These are phyloP conservation scores for Rhagonycha fulva DNA, from an alignment of 2,888 invertebrate genomes.

Conservation along the genomic window DNA sequence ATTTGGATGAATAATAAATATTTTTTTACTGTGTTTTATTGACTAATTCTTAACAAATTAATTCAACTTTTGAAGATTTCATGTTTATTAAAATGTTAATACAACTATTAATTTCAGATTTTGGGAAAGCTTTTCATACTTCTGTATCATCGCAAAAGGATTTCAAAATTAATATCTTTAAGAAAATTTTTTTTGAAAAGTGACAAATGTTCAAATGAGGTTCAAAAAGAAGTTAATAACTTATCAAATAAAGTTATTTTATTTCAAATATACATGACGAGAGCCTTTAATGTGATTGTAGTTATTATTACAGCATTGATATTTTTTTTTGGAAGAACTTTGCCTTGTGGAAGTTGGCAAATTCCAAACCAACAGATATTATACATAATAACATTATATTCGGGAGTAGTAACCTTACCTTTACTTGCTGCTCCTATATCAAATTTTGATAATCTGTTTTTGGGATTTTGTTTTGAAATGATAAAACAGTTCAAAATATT, in stretches of 20 bases:
- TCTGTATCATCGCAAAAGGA: neutral
- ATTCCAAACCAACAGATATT: neutral
- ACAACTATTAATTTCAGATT: neutral
- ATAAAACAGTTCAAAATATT: neutral
- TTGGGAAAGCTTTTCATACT: neutral
- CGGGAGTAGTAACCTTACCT: accelerated
- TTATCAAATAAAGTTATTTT: neutral
- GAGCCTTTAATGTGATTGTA: neutral
- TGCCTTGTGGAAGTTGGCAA: neutral
- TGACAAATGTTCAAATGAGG: neutral
- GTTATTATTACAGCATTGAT: neutral
- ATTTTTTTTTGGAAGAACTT: neutral
- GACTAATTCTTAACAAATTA: too few species aligned
- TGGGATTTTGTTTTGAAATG: neutral
- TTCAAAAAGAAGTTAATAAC: neutral
- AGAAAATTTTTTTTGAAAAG: neutral
- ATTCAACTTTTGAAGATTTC: too few species aligned
- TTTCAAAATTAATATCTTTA: neutral
- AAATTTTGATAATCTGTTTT: neutral
- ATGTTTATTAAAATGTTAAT: neutral
- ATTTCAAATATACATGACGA: neutral
- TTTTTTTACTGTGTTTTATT: too few species aligned
- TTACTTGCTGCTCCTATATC: neutral
- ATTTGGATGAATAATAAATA: too few species aligned
- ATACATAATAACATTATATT: neutral